Evolutionary conservation across 2,888 invertebrate species (phyloP), one percentile per base, ranked within the genome.

Genomic region (Pandemis heparana): DNA sequence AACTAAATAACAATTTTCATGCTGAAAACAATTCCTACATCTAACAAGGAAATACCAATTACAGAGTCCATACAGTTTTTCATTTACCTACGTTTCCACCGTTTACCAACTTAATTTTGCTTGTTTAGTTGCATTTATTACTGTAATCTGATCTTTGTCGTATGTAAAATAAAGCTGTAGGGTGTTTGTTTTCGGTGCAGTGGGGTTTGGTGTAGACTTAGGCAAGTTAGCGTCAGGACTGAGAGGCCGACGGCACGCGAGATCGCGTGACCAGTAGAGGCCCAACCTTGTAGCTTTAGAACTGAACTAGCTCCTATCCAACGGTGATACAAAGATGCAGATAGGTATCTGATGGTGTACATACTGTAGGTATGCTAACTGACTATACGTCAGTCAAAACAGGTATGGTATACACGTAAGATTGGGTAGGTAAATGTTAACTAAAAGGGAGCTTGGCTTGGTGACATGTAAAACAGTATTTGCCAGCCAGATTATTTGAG

Each of bases 161-260:
- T 51, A 8, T 61, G 8, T 61, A 60, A 14, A 43, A 51, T 65
- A 70, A 61, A 12, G 60, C 0, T 79, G 79, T 84, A 82, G 80
- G 84, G 81, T 84, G 81, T 81, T 78, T 83, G 23, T 83, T 89
- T 86, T 83, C 82, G 83, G 84, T 46, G 48, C 9, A 10, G 83
- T 85, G 79, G 84, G 83, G 81, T 77, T 83, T 85, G 84, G 83
- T 82, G 82, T 86, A 83, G 84, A 77, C 81, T 80, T 83, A 83
- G 82, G 85, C 82, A 82, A 85, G 85, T 84, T 85, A 80, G 82
- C 82, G 83, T 83, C 78, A 78, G 77, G 67, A 71, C 81, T 82
- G 82, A 92, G 79, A 86, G 81, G 77, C 90, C 89, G 89, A 63
- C 90, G 89, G 89, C 94, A 94, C 92, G 94, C 92, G 65, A 94